phyloP scores from a whole-genome alignment of 53 echinoderm and acorn worm species.

The Patiria pectinifera region DNA sequence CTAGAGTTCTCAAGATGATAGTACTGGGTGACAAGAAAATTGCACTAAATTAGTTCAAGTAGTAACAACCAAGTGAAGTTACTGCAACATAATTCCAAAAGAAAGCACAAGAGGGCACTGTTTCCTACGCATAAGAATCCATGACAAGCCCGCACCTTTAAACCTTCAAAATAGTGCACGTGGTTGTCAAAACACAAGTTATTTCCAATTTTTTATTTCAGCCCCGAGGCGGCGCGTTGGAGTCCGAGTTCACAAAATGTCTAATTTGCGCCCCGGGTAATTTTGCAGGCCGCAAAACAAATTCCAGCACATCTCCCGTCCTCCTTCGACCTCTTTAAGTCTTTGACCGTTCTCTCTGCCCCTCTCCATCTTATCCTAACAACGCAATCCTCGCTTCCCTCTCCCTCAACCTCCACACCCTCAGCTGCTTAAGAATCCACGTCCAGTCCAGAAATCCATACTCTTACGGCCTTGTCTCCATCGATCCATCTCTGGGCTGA shows the following conservation, averaged over 20 bases:
- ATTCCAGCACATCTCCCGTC: conserved; percentile 4
- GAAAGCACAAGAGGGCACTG: too few species aligned
- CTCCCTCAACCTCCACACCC: conserved; percentile 5
- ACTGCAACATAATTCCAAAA: too few species aligned
- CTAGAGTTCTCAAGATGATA: too few species aligned
- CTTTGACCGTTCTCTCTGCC: not conserved
- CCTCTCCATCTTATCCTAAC: not conserved
- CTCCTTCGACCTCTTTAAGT: conserved; percentile 1
- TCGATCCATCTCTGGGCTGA: conserved; percentile 13
- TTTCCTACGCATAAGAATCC: not conserved
- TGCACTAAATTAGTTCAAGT: too few species aligned
- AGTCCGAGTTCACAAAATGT: not conserved
- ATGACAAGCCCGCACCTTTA: not conserved
- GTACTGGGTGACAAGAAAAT: too few species aligned
- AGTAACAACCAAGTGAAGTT: too few species aligned
- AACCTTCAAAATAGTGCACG: not conserved
- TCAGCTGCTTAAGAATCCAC: conserved; percentile 30
- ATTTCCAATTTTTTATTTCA: not conserved
- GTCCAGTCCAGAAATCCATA: conserved; percentile 8
- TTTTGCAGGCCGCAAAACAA: not conserved
- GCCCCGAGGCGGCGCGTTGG: not conserved
- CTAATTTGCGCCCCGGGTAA: not conserved
- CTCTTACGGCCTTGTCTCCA: conserved; percentile 9
- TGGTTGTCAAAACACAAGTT: not conserved
- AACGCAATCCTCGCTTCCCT: not conserved